Evolutionary conservation across 37 sponge, comb jelly and placozoan genomes (phyloP).

Genomic region (Ephydatia muelleri): DNA sequence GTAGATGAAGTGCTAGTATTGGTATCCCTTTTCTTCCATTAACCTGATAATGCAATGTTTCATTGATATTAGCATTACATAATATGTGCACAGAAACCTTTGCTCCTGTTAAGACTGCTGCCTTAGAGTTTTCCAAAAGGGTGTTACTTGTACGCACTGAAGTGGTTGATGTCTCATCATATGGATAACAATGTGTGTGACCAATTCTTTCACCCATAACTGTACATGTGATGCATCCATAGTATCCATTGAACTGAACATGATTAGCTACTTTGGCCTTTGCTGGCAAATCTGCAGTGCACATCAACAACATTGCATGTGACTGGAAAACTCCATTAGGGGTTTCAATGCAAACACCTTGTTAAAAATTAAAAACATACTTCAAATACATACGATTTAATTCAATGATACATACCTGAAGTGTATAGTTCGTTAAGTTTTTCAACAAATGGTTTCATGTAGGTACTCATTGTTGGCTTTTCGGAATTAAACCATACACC

Average conservation of each 20-base stretch:
- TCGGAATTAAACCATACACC: slow-evolving; percentile 14
- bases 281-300: slow-evolving; percentile 15
- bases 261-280: slow-evolving; percentile 16
- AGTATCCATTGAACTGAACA: background rate
- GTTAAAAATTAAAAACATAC: background rate
- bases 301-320: background rate
- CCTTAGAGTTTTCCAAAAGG: no score
- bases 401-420: background rate
- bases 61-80: background rate
- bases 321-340: background rate
- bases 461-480: slow-evolving; percentile 13
- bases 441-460: slow-evolving; percentile 3
- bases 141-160: no score
- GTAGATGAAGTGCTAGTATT: background rate
- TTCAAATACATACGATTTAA: no score
- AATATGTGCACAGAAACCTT: background rate
- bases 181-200: no score
- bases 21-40: background rate
- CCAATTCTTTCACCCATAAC: no score
- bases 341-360: background rate
- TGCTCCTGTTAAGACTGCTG: background rate
- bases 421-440: background rate
- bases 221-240: background rate
- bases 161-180: no score
- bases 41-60: background rate